A percentile compares a stretch with the other conserved stretches of the same genome.
Conservation (phyloP, 2,888 invertebrate genomes). For the Gortyna flavago region DNA sequence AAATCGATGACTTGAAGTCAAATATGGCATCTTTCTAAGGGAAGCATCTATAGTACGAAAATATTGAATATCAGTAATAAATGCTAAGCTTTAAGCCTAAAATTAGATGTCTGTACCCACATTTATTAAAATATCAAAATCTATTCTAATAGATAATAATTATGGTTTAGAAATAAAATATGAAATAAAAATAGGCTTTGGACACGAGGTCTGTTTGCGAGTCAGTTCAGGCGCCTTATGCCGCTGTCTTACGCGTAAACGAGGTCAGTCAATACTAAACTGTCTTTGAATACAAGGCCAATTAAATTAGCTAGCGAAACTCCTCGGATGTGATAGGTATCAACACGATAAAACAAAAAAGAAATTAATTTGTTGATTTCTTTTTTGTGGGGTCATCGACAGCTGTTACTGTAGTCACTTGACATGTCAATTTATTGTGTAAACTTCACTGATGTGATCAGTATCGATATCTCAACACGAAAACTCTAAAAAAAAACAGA, state of each 20-base stretch:
- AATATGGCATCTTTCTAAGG: constrained; percentile 1
- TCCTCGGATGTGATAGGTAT: background rate
- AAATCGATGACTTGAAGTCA: background rate
- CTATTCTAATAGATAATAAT: constrained; percentile 6
- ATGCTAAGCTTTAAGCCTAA: constrained; percentile 15
- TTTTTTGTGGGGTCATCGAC: background rate
- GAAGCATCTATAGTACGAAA: background rate
- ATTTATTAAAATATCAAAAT: constrained; percentile 17
- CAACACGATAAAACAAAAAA: background rate
- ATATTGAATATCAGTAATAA: constrained; percentile 32
- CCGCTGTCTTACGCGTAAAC: background rate
- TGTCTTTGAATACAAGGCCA: background rate
- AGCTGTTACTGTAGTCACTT: too few species aligned
- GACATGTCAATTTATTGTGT: background rate
- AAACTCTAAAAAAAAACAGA: too few species aligned
- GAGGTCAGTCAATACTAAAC: background rate
- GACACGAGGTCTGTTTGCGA: background rate
- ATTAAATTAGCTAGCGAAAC: background rate
- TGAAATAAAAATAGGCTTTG: background rate
- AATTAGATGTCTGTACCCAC: constrained; percentile 6
- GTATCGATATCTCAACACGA: too few species aligned
- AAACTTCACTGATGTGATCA: background rate
- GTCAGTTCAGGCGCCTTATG: background rate
- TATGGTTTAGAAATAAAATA: constrained; percentile 1
- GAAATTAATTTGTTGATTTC: background rate